A percentile compares a stretch with the other conserved stretches of the same genome.
Conservation (phyloP, 2,797 vertebrate genomes). For the Propithecus deckenii region DNA sequence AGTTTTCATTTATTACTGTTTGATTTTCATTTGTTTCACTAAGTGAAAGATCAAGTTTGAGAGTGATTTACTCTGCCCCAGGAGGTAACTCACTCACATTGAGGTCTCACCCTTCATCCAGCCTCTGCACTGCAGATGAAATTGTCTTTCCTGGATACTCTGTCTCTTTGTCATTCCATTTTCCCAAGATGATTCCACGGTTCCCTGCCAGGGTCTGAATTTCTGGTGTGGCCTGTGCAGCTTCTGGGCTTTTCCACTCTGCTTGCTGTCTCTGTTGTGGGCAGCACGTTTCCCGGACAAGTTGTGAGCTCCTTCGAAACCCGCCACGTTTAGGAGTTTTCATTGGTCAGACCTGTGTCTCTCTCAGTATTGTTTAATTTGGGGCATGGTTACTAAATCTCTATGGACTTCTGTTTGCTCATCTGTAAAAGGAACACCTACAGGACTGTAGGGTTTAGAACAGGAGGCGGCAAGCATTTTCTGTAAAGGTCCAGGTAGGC, state of each 20-base stretch:
- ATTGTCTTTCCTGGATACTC: not conserved
- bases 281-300: not conserved
- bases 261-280: accelerated
- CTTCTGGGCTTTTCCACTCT: not conserved
- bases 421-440: not conserved
- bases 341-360: not conserved
- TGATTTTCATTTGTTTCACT: not conserved
- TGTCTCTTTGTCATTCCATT: not conserved
- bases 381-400: not conserved
- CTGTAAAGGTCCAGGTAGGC: not conserved
- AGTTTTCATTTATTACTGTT: not conserved
- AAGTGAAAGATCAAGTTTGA: not conserved
- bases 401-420: not conserved
- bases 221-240: not conserved
- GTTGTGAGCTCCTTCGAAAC: not conserved
- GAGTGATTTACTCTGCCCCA: not conserved
- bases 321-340: not conserved
- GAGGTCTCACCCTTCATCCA: not conserved
- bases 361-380: not conserved
- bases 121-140: not conserved
- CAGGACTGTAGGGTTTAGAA: not conserved
- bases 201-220: not conserved
- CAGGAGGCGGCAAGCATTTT: not conserved
- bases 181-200: not conserved
- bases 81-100: not conserved